These are phyloP conservation scores for Aspidiotus destructor DNA, from an alignment of 2,888 invertebrate species.

Conservation along the genomic window DNA sequence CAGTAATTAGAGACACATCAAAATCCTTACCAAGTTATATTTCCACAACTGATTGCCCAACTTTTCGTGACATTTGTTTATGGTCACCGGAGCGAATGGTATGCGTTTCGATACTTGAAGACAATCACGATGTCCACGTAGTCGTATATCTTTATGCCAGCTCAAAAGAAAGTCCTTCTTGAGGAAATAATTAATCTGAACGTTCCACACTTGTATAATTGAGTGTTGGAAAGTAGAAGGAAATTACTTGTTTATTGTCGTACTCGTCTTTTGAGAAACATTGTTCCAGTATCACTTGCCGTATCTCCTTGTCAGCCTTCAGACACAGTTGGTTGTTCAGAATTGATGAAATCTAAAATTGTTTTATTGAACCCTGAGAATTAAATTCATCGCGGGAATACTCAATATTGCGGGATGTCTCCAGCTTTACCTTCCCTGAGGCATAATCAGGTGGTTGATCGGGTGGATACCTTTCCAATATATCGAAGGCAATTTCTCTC, in stretches of 20 bases:
- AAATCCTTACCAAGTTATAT: slow-evolving; percentile 54
- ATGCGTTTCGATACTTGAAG: slow-evolving; percentile 70
- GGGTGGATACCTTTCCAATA: slow-evolving; percentile 74
- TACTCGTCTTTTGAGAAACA: slow-evolving; percentile 16
- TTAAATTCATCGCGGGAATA: too few species aligned
- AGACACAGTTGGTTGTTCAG: not conserved
- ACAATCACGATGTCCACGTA: slow-evolving; percentile 59
- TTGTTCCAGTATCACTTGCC: slow-evolving; percentile 15
- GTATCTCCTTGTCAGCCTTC: not conserved
- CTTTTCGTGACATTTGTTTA: slow-evolving; percentile 81
- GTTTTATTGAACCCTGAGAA: slow-evolving; percentile 42
- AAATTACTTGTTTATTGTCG: slow-evolving; percentile 26
- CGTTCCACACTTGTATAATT: too few species aligned
- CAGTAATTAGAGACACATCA: too few species aligned
- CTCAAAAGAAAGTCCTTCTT: slow-evolving; percentile 52
- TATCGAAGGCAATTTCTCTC: slow-evolving; percentile 81
- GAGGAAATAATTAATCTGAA: slow-evolving; percentile 6
- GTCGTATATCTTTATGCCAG: slow-evolving; percentile 75
- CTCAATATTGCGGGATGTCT: too few species aligned
- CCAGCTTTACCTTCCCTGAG: slow-evolving; percentile 54
- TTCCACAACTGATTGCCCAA: slow-evolving; percentile 89
- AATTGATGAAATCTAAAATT: not conserved
- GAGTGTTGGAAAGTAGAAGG: too few species aligned
- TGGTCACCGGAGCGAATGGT: slow-evolving; percentile 59
- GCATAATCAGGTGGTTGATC: slow-evolving; percentile 77